A percentile compares a stretch with the other conserved stretches of the same genome.
Evolutionary conservation across 2,888 invertebrate genomes (phyloP).

Genomic region (Chironomus riparius): DNA sequence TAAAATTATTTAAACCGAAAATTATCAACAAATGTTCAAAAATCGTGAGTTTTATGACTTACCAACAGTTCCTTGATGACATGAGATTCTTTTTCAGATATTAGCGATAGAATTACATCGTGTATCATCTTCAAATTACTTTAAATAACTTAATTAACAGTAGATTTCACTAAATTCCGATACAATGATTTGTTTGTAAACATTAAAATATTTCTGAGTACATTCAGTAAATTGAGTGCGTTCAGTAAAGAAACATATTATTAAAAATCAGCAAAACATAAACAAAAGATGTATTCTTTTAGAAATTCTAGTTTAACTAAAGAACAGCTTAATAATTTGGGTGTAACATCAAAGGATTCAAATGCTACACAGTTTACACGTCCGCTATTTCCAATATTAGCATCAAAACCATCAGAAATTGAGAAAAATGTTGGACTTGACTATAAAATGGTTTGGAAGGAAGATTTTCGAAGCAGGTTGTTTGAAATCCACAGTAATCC

Average conservation of each 20-base stretch:
- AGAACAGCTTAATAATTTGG: constrained; percentile 15
- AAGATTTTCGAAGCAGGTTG: constrained; percentile 62
- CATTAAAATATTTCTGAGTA: neutral
- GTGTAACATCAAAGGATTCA: constrained; percentile 2
- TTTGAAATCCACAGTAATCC: constrained; percentile 51
- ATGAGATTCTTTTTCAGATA: constrained; percentile 2
- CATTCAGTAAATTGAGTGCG: neutral
- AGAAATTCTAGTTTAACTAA: constrained; percentile 19
- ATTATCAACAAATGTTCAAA: neutral
- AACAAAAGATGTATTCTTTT: neutral
- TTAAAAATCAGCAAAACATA: neutral
- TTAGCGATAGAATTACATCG: constrained; percentile 9
- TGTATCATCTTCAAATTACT: constrained; percentile 6
- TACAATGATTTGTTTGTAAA: neutral
- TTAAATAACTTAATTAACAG: neutral
- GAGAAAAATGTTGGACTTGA: constrained; percentile 50
- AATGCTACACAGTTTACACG: constrained; percentile 43
- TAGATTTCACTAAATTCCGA: neutral
- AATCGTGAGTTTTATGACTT: neutral
- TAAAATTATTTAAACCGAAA: neutral
- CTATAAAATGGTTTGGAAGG: constrained; percentile 61
- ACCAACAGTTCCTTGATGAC: constrained; percentile 11
- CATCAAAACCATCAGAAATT: constrained; percentile 48
- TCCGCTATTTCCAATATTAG: constrained; percentile 52
- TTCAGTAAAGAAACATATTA: neutral